These are phyloP conservation scores for Bellardia bayeri DNA, from an alignment of 2,888 invertebrate genomes.

Conservation along the genomic window DNA sequence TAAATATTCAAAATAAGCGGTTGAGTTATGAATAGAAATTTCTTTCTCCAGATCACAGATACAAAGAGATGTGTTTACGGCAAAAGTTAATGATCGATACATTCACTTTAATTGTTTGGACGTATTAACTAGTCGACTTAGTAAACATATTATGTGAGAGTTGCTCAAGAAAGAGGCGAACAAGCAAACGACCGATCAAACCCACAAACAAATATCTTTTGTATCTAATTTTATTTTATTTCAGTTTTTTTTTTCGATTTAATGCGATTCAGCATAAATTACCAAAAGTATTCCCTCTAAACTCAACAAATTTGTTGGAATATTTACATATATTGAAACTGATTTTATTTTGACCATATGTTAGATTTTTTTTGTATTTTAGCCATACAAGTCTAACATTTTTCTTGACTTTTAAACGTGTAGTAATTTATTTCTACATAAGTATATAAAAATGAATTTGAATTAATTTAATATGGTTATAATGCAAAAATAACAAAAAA, in stretches of 20 bases:
- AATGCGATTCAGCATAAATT: constrained; percentile 31
- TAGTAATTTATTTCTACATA: constrained; percentile 33
- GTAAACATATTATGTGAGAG: neutral
- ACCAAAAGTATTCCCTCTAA: constrained; percentile 22
- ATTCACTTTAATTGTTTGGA: constrained; percentile 13
- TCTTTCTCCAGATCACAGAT: neutral
- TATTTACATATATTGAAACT: neutral
- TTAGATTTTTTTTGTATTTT: neutral
- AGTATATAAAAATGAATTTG: constrained; percentile 17
- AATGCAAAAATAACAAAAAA: neutral
- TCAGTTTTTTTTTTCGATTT: neutral
- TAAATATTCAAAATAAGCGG: neutral
- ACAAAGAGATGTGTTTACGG: neutral
- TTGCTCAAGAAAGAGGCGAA: neutral
- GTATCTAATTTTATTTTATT: neutral
- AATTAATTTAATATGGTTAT: constrained; percentile 43
- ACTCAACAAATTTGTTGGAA: constrained; percentile 42
- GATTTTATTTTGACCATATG: constrained; percentile 34
- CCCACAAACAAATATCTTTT: neutral
- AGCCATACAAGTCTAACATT: constrained; percentile 44
- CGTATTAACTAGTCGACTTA: neutral
- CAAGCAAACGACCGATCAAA: neutral
- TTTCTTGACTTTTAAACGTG: constrained; percentile 59
- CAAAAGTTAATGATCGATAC: neutral
- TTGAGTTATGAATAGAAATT: constrained; percentile 14